Evolutionary conservation across 2,113 vertebrate genomes (phyloP).

Genomic region (Alethe diademata): DNA sequence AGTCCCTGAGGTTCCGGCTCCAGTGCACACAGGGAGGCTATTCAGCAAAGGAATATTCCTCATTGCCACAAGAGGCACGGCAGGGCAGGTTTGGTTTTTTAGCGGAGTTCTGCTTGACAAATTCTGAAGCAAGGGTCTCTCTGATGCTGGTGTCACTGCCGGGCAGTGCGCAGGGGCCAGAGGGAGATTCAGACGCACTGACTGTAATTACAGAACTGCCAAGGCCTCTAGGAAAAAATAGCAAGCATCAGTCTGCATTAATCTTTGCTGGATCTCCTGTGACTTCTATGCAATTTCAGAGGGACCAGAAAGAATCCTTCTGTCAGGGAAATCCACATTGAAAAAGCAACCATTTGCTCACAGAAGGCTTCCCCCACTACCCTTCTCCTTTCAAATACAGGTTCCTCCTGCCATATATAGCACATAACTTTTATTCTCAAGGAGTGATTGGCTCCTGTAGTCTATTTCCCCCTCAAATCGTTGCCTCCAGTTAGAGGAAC

Average conservation of each 20-base stretch:
- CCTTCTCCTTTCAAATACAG: not conserved
- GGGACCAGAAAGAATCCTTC: slow-evolving; percentile 5
- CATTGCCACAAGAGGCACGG: not conserved
- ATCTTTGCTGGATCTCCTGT: slow-evolving; percentile 6
- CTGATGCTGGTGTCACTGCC: not conserved
- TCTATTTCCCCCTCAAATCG: not conserved
- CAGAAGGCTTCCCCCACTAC: not conserved
- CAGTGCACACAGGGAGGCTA: not conserved
- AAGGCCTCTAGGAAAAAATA: slow-evolving; percentile 26
- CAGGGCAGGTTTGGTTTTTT: slow-evolving; percentile 6
- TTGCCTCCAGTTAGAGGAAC: not conserved
- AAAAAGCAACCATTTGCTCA: not conserved
- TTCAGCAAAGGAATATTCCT: not conserved
- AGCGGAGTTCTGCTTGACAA: slow-evolving; percentile 45
- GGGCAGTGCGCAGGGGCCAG: not conserved
- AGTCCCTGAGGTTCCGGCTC: not conserved
- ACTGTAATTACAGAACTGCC: slow-evolving; percentile 53
- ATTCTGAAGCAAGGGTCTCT: slow-evolving; percentile 17
- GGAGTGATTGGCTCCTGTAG: not conserved
- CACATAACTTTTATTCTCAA: not conserved
- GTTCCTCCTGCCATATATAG: not conserved
- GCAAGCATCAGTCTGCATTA: slow-evolving; percentile 20
- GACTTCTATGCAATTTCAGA: not conserved
- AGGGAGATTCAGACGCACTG: slow-evolving; percentile 2
- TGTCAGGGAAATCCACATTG: not conserved